Conservation (phyloP, 2,797 vertebrate genomes). For the Phaenicophaeus curvirostris region DNA sequence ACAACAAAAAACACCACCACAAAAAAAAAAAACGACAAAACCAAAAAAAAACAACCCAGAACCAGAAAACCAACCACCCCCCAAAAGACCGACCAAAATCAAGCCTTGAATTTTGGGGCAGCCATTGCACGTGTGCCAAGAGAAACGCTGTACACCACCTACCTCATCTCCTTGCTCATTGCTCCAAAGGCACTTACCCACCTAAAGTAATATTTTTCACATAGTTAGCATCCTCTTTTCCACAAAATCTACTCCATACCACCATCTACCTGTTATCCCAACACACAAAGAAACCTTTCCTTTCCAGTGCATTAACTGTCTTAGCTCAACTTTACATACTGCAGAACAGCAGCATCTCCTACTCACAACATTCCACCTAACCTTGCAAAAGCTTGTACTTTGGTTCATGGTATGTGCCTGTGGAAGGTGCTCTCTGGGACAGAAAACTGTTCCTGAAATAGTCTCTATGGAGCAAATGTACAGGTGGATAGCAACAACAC, state of each 20-base stretch:
- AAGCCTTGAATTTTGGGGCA: background rate
- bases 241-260: background rate
- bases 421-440: background rate
- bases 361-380: background rate
- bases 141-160: background rate
- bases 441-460: background rate
- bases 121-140: background rate
- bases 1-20: no score
- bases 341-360: background rate
- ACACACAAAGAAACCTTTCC: background rate
- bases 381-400: background rate
- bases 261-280: background rate
- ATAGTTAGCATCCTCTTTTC: background rate
- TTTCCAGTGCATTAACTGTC: background rate
- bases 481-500: background rate
- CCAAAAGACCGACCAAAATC: background rate
- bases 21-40: no score
- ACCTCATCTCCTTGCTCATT: background rate
- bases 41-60: background rate
- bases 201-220: background rate
- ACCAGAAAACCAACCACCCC: no score
- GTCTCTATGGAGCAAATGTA: background rate
- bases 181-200: background rate
- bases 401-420: background rate
- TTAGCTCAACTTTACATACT: fast-evolving